These are phyloP conservation scores for Acrocephalus arundinaceus DNA, from an alignment of 2,113 vertebrate species.

Conservation along the genomic window DNA sequence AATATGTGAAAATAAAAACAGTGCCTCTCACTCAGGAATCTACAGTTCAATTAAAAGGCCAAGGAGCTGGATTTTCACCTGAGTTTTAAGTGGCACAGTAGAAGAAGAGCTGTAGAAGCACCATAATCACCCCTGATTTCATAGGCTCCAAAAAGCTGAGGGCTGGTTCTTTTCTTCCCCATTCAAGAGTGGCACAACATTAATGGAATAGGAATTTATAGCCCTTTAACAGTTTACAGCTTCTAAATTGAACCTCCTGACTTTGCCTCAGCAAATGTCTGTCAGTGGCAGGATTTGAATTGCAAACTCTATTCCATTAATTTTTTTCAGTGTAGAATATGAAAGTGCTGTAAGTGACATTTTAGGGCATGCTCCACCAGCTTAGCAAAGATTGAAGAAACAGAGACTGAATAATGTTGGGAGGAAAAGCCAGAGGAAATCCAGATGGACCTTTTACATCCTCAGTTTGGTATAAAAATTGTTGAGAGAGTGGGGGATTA, in stretches of 20 bases:
- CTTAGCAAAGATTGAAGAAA: constrained; percentile 1
- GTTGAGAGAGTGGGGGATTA: background rate
- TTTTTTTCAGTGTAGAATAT: background rate
- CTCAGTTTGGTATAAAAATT: background rate
- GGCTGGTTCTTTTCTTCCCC: background rate
- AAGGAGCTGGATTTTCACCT: background rate
- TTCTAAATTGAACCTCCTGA: background rate
- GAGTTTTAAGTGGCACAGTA: background rate
- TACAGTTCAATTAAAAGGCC: background rate
- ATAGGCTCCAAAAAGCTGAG: background rate
- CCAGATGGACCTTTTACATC: background rate
- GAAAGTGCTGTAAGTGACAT: background rate
- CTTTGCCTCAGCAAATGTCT: background rate
- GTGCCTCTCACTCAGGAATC: background rate
- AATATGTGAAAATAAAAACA: background rate
- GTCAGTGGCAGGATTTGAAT: background rate
- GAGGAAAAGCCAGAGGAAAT: background rate
- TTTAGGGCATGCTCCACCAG: background rate
- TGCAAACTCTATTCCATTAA: background rate
- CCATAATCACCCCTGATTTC: background rate
- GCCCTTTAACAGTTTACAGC: background rate
- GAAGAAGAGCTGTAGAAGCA: background rate
- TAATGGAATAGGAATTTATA: background rate
- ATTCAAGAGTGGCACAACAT: background rate
- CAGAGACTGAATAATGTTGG: background rate